Evolutionary conservation across 2,797 vertebrate genomes (phyloP).

Genomic region (Natrix natrix): DNA sequence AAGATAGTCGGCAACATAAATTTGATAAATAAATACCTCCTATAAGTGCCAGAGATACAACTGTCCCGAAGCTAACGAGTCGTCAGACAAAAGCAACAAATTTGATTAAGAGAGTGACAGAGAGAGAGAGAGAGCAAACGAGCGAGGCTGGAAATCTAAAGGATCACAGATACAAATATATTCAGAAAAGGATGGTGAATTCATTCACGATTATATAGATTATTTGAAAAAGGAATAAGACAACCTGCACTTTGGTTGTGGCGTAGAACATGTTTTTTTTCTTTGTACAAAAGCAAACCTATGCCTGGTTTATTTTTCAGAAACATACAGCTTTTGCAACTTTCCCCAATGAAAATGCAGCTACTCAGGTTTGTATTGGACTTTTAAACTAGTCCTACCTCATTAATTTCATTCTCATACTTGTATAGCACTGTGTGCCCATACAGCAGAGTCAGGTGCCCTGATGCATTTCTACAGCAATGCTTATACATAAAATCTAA

Average conservation of each 20-base stretch:
- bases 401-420: not conserved
- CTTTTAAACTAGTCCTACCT: slow-evolving; percentile 9
- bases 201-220: not conserved
- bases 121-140: not conserved
- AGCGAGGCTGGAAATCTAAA: not conserved
- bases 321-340: slow-evolving; percentile 94
- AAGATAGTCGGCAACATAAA: not conserved
- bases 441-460: not conserved
- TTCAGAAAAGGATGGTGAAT: not conserved
- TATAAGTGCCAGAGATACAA: not conserved
- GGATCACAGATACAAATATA: not conserved
- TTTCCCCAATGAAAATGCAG: slow-evolving; percentile 83
- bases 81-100: not conserved
- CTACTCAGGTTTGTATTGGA: slow-evolving; percentile 78
- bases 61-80: not conserved
- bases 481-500: not conserved
- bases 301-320: slow-evolving; percentile 64
- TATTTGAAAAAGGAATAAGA: not conserved
- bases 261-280: not conserved
- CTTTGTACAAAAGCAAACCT: not conserved
- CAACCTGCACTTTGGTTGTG: not conserved
- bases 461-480: not conserved
- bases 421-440: not conserved
- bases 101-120: not conserved
- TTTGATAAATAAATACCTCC: not conserved